Percentiles rank a stretch among this genome's conserved stretches.
Evolutionary conservation across 2,113 vertebrate genomes (phyloP).

Genomic region (Entosphenus tridentatus): DNA sequence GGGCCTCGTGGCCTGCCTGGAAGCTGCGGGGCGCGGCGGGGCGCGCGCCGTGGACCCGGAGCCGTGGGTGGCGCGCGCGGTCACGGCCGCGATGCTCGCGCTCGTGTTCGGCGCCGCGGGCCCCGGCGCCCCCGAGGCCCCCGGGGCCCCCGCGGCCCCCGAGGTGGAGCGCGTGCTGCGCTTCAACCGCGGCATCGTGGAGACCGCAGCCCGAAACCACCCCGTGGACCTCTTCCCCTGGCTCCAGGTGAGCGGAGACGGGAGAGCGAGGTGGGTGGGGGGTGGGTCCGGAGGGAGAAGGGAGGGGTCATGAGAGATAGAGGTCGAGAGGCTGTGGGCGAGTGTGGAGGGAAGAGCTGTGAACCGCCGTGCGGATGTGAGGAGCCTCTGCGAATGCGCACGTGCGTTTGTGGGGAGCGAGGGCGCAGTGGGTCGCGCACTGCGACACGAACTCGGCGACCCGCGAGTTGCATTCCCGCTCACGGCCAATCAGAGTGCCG

Average conservation of each 20-base stretch:
- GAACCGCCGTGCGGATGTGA: too few relatives aligned
- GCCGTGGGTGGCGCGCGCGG: not conserved
- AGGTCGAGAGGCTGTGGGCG: too few relatives aligned
- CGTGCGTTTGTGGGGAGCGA: not conserved
- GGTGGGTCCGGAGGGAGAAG: not conserved
- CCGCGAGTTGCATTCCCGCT: too few relatives aligned
- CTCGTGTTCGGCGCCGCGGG: not conserved
- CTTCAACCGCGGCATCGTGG: not conserved
- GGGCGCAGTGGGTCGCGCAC: not conserved
- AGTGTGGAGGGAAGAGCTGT: too few relatives aligned
- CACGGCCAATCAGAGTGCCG: not conserved
- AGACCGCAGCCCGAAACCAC: conserved; percentile 1
- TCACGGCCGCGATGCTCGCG: not conserved
- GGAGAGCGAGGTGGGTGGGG: not conserved
- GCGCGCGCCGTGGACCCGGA: too few relatives aligned
- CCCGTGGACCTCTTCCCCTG: not conserved
- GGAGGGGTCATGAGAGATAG: too few relatives aligned
- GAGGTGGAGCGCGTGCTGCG: not conserved
- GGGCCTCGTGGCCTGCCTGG: too few relatives aligned
- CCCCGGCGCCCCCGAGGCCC: not conserved
- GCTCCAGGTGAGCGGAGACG: not conserved
- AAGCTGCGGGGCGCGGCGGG: too few relatives aligned
- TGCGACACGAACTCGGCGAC: not conserved
- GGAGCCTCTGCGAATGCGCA: too few relatives aligned
- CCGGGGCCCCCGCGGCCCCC: not conserved